phyloP scores from a whole-genome alignment of 1,140 invertebrate genomes.

The Apis laboriosa region DNA sequence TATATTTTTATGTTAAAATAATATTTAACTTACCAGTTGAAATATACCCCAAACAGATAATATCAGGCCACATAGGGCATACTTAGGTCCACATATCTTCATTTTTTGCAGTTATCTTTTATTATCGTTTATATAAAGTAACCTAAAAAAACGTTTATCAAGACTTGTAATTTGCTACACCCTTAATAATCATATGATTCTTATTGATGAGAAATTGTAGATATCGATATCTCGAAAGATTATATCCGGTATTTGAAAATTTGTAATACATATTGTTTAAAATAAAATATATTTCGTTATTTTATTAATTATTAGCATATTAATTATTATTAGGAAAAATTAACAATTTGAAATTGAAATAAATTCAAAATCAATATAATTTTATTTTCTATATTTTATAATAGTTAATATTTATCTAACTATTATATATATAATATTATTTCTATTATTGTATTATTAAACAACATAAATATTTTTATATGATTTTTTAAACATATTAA shows the following conservation, averaged over 20 bases:
- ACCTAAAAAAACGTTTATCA: slow-evolving; percentile 12
- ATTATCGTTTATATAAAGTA: not conserved
- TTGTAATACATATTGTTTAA: not conserved
- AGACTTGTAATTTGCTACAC: slow-evolving; percentile 41
- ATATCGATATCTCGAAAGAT: slow-evolving; percentile 46
- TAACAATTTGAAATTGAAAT: not conserved
- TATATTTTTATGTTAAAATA: slow-evolving; percentile 7
- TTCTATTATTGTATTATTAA: not conserved
- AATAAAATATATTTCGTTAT: not conserved
- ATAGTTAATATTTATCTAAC: not conserved
- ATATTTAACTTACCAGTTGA: slow-evolving; percentile 87
- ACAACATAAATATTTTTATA: not conserved
- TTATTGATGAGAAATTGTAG: slow-evolving; percentile 8
- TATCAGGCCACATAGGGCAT: slow-evolving; percentile 93
- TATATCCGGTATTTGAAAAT: slow-evolving; percentile 37
- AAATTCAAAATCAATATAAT: not conserved
- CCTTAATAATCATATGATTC: slow-evolving; percentile 62
- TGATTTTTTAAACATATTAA: not conserved
- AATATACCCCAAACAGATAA: slow-evolving; percentile 95
- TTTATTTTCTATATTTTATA: not conserved
- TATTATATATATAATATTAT: not conserved
- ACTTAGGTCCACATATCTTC: slow-evolving; percentile 94
- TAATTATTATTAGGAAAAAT: not conserved
- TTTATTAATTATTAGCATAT: not conserved
- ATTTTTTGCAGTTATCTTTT: slow-evolving; percentile 78